Evolutionary conservation across 2,113 vertebrate genomes (phyloP).

Genomic region (Cinclus cinclus): DNA sequence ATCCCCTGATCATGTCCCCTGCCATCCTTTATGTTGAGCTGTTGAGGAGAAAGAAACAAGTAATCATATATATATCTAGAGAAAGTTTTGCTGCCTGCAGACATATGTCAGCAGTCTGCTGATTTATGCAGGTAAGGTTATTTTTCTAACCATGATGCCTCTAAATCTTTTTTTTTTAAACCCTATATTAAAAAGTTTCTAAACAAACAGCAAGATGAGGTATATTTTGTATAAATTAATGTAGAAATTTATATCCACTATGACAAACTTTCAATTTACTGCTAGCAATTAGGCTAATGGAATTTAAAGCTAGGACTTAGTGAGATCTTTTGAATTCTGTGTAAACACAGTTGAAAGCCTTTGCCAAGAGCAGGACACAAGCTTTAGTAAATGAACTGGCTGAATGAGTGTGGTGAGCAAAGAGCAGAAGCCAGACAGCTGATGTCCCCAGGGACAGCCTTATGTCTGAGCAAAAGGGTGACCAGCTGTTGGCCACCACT

Average conservation of each 20-base stretch:
- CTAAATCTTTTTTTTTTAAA: not conserved
- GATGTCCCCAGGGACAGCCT: not conserved
- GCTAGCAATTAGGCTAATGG: not conserved
- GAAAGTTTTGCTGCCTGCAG: not conserved
- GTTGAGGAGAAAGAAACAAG: not conserved
- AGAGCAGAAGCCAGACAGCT: not conserved
- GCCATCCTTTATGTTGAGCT: not conserved
- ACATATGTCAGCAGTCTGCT: not conserved
- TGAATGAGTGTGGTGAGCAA: not conserved
- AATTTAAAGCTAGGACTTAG: slow-evolving; percentile 2
- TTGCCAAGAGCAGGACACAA: not conserved
- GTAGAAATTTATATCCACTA: not conserved
- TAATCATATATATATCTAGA: not conserved
- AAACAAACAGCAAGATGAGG: not conserved
- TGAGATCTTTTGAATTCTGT: not conserved
- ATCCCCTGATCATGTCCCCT: not conserved
- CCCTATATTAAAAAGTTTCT: not conserved
- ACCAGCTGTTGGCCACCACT: not conserved
- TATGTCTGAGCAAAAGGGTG: not conserved
- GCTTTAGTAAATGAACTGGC: not conserved
- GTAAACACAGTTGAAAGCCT: slow-evolving; percentile 8
- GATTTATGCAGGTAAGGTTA: not conserved
- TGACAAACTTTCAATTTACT: not conserved
- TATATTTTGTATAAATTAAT: not conserved
- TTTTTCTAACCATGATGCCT: not conserved